Conservation (phyloP, 2,888 invertebrate species). For the Eupithecia insigniata region DNA sequence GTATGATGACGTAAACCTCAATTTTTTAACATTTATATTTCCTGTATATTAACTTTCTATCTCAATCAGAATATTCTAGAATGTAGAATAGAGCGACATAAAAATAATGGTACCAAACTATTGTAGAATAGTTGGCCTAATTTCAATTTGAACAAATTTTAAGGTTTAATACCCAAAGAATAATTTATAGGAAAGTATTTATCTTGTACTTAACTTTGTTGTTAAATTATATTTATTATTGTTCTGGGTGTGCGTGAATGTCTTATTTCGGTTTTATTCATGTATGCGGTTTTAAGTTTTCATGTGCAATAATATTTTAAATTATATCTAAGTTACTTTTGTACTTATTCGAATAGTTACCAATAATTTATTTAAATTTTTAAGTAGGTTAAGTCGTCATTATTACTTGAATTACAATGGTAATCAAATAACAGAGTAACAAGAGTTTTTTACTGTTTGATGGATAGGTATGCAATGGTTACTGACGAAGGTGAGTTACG, state of each 20-base stretch:
- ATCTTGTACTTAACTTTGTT: slow-evolving; percentile 3
- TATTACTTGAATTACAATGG: no score
- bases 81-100: background rate
- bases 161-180: background rate
- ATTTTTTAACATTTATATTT: background rate
- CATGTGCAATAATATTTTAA: background rate
- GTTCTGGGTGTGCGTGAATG: background rate
- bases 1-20: background rate
- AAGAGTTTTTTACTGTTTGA: background rate
- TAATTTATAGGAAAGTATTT: background rate
- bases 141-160: background rate
- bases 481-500: no score
- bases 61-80: background rate
- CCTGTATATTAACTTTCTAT: background rate
- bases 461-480: background rate
- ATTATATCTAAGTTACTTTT: background rate
- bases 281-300: background rate
- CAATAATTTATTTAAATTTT: background rate
- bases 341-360: background rate
- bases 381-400: background rate
- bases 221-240: background rate
- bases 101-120: background rate
- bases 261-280: background rate
- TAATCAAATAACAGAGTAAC: background rate
- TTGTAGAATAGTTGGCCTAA: background rate